Percentiles rank a stretch among this genome's conserved stretches.
Conservation (phyloP, 2,797 vertebrate genomes). For the Staurois parvus region DNA sequence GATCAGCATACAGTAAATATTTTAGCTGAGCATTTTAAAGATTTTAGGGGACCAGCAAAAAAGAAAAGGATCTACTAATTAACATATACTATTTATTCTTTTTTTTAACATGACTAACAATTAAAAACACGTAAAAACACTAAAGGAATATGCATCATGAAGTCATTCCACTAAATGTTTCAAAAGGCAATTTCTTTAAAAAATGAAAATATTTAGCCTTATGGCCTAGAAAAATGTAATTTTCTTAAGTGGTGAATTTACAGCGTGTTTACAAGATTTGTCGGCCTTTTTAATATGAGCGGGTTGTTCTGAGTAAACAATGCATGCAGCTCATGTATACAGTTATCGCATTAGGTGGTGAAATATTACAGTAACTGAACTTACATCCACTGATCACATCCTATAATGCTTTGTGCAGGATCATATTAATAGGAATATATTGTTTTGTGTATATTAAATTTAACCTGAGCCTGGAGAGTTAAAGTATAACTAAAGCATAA, state of each 20-base stretch:
- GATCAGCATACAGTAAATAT: not conserved
- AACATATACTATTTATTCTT: not conserved
- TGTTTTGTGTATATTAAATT: no score
- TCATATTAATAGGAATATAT: not conserved
- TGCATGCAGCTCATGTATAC: not conserved
- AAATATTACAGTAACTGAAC: not conserved
- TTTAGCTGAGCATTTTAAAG: not conserved
- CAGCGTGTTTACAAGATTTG: not conserved
- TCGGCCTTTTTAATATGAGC: not conserved
- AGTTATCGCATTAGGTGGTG: not conserved
- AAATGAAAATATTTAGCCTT: not conserved
- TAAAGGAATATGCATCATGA: not conserved
- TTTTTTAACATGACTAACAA: not conserved
- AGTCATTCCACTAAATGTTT: not conserved
- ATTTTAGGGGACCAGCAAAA: not conserved
- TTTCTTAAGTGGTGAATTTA: conserved; percentile 7
- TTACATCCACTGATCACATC: not conserved
- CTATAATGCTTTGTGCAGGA: not conserved
- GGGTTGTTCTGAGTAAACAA: not conserved
- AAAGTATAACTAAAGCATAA: no score
- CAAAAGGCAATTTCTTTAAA: not conserved
- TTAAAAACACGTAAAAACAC: not conserved
- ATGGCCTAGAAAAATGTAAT: not conserved
- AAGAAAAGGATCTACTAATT: not conserved
- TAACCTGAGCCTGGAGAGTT: no score